Evolutionary conservation across 2,888 invertebrate species (phyloP), one percentile per base, ranked within the genome.

Genomic region (Callimorpha dominula): DNA sequence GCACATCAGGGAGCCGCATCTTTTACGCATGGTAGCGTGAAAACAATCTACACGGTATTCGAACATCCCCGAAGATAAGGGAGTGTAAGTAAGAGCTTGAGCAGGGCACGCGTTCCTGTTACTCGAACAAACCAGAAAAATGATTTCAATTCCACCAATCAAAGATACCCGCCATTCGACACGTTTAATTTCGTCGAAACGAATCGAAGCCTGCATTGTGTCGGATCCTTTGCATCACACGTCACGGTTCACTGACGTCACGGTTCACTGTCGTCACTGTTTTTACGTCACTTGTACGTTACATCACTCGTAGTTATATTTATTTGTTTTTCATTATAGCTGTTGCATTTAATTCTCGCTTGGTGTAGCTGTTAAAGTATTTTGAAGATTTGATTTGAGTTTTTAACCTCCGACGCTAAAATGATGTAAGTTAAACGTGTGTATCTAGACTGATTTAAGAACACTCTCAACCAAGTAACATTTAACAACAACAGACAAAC

Each of bases 291-390:
- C 31, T 31, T 31, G 31, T 31, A 31, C 31, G 31, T 31, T 31
- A 69, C 52, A 64, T 70, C 70, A 70, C 42, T n/a, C 46, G 68
- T 57, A 40, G n/a, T 17, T 17, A n/a, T 9, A 52, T 64, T 64
- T 63, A 43, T 70, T 40, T 63, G 69, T 62, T 60, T 20, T 57
- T 68, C 42, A 31, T 11, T 14, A 7, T 4, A 12, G 42, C 40
- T 43, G 31, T 31, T 31, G 31, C 20, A 42, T 68, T 68, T 68
- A 68, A 68, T 68, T 57, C 40, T 52, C 17, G 15, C 46, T 46
- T 20, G 12, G 7, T 14, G 65, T 20, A 20, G 20, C 60, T n/a
- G 9, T 64, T 64, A 43, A 43, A 63, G 43, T 63, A 63, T 63
- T 63, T 42, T 63, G 63, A 63, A 1, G 17, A 3, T 42, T 11